Evolutionary conservation across 2,888 invertebrate species (phyloP), one percentile per base, ranked within the genome.

Genomic region (Tanypteryx hageni): DNA sequence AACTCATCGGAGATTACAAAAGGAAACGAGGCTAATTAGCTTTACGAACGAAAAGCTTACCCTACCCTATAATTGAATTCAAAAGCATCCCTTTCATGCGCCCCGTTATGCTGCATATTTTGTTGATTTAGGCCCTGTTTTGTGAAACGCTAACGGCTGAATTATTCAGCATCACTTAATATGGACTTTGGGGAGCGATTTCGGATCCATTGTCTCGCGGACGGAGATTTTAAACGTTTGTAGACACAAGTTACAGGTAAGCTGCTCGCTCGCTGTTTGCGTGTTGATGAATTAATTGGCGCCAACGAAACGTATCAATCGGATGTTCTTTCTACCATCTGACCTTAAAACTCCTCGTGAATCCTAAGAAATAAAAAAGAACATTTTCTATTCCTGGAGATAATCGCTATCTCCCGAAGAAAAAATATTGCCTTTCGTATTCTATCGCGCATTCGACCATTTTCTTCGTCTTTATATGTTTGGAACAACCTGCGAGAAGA

Each of bases 161-260:
- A 76, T 76, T 27, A 61, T 68, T 44, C 89, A 64, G n/a, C 56
- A 44, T 61, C 68, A 31, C 64, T 89, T 44, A 89, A 89, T 89
- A 89, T 68, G 61, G 64, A 64, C 64, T 61, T 44, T 16, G 64
- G n/a, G 44, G n/a, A 58, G n/a, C 89, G 44, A 44, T 83, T 18
- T 56, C 83, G n/a, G 83, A 14, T 31, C 68, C 89, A 89, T 89
- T 89, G 89, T 89, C 89, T 89, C 64, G 44, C n/a, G 89, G 56
- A 86, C n/a, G 44, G 89, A 76, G 76, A 76, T 76, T 76, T 76
- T 76, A 27, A 27, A 27, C 76, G 27, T 22, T 2, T 76, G 76
- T 76, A 27, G 76, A 76, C 76, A 76, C 76, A 76, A 27, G 76
- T 76, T 27, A 76, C 22, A 76, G 76, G 76, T 76, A 76, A 76